Evolutionary conservation across 2,888 invertebrate species (phyloP).

Genomic region (Mechanitis messenoides): DNA sequence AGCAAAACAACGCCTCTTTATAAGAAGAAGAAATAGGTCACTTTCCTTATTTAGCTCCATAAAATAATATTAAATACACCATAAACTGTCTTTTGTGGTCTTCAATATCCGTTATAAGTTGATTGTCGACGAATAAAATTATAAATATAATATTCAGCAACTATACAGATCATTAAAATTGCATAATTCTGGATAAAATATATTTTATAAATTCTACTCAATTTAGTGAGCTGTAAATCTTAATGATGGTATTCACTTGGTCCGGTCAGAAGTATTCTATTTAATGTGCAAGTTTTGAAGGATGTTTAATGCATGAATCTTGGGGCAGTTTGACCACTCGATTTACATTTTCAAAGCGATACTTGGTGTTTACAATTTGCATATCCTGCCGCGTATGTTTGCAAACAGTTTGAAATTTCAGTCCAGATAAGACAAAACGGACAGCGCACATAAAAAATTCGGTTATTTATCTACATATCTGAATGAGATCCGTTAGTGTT

Average conservation of each 20-base stretch:
- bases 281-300: conserved; percentile 63
- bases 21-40: conserved; percentile 15
- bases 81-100: conserved; percentile 17
- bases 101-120: conserved; percentile 49
- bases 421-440: conserved; percentile 13
- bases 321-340: conserved; percentile 63
- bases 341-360: conserved; percentile 68
- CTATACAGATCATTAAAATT: too few species aligned
- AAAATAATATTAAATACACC: conserved; percentile 8
- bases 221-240: conserved; percentile 30
- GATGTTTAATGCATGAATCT: conserved; percentile 70
- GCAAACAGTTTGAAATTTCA: conserved; percentile 42
- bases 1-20: conserved; percentile 29
- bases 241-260: conserved; percentile 44
- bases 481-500: conserved; percentile 34
- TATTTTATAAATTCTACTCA: too few species aligned
- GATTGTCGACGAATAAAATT: too few species aligned
- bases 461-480: conserved; percentile 30
- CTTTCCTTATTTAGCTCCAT: conserved; percentile 31
- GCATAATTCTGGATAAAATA: too few species aligned
- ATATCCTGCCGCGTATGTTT: conserved; percentile 54
- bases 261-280: conserved; percentile 56
- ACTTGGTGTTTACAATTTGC: conserved; percentile 54
- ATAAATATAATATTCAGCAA: too few species aligned
- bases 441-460: conserved; percentile 23